A percentile compares a stretch with the other conserved stretches of the same genome.
Evolutionary conservation across 2,888 invertebrate genomes (phyloP).

Genomic region (Norana najaformis): DNA sequence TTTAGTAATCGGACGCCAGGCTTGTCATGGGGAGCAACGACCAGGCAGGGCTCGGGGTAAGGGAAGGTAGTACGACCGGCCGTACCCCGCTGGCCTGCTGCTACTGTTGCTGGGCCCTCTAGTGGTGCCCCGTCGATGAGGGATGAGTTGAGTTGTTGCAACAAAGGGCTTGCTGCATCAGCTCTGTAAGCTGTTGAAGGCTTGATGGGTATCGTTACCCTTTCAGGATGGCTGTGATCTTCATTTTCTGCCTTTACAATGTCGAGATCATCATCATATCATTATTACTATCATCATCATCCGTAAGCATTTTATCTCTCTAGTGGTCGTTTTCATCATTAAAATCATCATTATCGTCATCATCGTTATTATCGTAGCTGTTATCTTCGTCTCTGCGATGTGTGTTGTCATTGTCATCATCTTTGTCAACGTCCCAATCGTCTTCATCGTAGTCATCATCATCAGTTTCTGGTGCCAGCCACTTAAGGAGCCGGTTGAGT

Average conservation of each 20-base stretch:
- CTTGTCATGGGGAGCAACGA: background rate
- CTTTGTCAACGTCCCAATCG: background rate
- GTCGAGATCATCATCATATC: background rate
- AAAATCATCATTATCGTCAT: background rate
- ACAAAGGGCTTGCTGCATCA: background rate
- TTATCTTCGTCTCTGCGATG: background rate
- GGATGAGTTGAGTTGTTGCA: background rate
- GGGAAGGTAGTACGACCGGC: background rate
- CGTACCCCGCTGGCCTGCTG: too few species aligned
- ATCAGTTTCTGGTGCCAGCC: background rate
- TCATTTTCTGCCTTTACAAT: background rate
- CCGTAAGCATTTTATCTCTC: background rate
- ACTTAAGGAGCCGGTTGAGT: background rate
- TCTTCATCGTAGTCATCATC: background rate
- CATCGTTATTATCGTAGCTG: background rate
- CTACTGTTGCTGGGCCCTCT: background rate
- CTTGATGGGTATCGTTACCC: background rate
- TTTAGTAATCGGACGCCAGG: background rate
- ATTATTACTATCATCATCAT: background rate
- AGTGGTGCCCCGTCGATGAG: background rate
- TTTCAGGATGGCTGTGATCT: background rate
- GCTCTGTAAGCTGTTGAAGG: background rate
- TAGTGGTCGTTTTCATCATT: background rate
- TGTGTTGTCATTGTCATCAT: background rate
- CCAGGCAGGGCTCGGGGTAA: too few species aligned